Conservation (phyloP, 2,797 vertebrate genomes). For the Pampus argenteus region DNA sequence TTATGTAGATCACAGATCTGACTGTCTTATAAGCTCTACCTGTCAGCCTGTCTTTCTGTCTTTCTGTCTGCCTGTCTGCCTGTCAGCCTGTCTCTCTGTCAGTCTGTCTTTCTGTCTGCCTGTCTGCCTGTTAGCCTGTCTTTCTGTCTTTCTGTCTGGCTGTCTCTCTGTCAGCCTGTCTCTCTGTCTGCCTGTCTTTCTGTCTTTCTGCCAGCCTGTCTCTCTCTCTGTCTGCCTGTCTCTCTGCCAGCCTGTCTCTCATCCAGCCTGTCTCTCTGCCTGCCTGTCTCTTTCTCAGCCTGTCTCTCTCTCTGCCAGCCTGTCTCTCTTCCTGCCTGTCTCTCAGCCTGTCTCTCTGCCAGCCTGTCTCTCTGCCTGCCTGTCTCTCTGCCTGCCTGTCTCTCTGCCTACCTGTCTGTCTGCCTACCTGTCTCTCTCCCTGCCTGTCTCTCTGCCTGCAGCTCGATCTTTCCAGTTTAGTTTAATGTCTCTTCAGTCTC, state of each 20-base stretch:
- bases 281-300: no score
- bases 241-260: conserved; percentile 15
- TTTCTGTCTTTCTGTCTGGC: not conserved
- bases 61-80: not conserved
- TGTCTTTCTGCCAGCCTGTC: not conserved
- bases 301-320: no score
- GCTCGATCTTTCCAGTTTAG: not conserved
- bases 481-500: not conserved
- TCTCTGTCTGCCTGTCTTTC: not conserved
- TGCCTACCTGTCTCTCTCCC: conserved; percentile 9
- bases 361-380: not conserved
- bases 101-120: not conserved
- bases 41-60: not conserved
- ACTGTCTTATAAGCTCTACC: no score
- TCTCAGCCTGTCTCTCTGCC: not conserved
- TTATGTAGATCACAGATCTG: no score
- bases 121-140: not conserved
- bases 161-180: conserved; percentile 13
- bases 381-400: not conserved
- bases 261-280: not conserved
- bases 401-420: not conserved
- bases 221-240: not conserved
- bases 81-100: not conserved
- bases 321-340: not conserved
- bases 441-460: not conserved